These are phyloP conservation scores for Falco cherrug DNA, from an alignment of 2,797 vertebrate genomes.

Conservation along the genomic window DNA sequence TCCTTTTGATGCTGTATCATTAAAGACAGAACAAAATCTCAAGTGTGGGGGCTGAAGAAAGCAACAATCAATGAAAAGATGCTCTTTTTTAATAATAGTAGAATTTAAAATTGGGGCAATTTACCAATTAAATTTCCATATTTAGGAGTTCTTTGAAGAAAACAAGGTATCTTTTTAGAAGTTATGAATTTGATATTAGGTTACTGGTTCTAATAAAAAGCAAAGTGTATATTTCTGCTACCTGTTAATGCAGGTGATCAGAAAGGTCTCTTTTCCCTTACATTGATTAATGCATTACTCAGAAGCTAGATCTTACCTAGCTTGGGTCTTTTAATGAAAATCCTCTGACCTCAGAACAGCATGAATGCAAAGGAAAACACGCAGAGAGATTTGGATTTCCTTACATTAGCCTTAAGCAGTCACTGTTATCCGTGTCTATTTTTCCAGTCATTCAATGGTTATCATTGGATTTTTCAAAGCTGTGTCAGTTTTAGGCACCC, in stretches of 20 bases:
- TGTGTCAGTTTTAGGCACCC: background rate
- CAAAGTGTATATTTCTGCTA: background rate
- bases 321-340: conserved; percentile 19
- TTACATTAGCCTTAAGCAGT: background rate
- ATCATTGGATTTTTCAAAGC: background rate
- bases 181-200: background rate
- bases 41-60: background rate
- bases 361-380: background rate
- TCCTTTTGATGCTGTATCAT: background rate
- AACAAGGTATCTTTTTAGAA: background rate
- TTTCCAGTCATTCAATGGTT: background rate
- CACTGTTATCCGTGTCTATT: background rate
- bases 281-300: background rate
- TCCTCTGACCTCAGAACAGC: background rate
- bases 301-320: background rate
- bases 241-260: background rate
- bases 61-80: background rate
- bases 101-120: background rate
- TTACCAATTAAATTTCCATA: background rate
- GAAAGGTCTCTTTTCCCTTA: background rate
- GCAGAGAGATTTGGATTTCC: background rate
- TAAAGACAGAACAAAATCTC: background rate
- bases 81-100: background rate
- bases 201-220: background rate
- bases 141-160: background rate